Conservation (phyloP, 2,113 vertebrate species). For the Sander vitreus region DNA sequence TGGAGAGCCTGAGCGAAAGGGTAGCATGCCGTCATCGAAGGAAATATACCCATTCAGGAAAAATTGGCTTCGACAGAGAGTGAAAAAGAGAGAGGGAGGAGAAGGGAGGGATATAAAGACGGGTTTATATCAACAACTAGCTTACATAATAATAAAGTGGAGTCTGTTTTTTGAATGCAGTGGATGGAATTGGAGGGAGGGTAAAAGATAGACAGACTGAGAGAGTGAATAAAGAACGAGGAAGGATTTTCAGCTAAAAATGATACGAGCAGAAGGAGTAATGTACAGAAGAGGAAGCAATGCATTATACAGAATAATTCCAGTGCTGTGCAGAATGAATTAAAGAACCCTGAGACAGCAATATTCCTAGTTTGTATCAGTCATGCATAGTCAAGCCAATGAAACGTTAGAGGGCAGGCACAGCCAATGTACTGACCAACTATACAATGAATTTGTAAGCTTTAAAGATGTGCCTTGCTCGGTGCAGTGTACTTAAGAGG, state of each 20-base stretch:
- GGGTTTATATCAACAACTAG: neutral
- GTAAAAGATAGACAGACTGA: neutral
- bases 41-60: constrained; percentile 49
- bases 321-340: neutral
- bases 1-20: constrained; percentile 31
- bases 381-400: neutral
- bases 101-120: neutral
- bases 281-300: neutral
- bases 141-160: neutral
- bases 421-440: too few species aligned
- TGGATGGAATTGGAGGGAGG: neutral
- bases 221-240: too few species aligned
- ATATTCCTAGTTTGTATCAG: neutral
- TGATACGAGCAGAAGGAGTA: too few species aligned
- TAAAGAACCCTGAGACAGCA: neutral
- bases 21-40: constrained; percentile 39
- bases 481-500: neutral
- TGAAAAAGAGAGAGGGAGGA: neutral
- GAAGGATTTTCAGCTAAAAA: neutral
- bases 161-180: neutral
- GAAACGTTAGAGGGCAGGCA: neutral
- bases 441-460: neutral
- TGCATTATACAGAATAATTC: neutral
- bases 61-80: neutral
- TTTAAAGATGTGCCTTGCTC: neutral